Percentiles rank a stretch among this genome's conserved stretches.
phyloP scores from a whole-genome alignment of 2,888 invertebrate species.

The Fragum fragum region DNA sequence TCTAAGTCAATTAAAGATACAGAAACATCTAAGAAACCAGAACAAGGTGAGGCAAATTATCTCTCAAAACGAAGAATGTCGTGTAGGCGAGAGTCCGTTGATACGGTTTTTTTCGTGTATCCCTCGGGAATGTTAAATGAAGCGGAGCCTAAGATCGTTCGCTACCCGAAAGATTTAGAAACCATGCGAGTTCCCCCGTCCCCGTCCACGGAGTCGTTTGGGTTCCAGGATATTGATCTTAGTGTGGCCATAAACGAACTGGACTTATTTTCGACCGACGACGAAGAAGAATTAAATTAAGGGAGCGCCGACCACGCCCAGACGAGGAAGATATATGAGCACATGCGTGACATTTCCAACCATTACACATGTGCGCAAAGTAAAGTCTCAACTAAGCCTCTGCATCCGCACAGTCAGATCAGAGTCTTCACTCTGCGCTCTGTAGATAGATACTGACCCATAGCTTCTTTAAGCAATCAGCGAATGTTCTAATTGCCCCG shows the following conservation, averaged over 20 bases:
- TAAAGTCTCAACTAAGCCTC: too few relatives aligned
- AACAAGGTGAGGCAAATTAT: neutral
- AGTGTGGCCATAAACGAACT: slow-evolving; percentile 51
- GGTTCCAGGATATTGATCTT: slow-evolving; percentile 61
- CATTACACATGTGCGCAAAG: too few relatives aligned
- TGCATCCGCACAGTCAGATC: too few relatives aligned
- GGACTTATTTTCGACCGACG: slow-evolving; percentile 30
- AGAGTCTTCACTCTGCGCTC: too few relatives aligned
- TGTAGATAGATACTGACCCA: too few relatives aligned
- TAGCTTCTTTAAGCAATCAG: too few relatives aligned
- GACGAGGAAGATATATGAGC: too few relatives aligned
- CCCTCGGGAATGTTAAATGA: neutral
- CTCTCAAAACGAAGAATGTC: neutral
- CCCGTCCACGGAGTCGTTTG: slow-evolving; percentile 58
- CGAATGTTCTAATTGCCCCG: too few relatives aligned
- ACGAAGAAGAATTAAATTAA: slow-evolving; percentile 1
- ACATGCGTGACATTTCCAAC: too few relatives aligned
- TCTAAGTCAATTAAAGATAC: neutral
- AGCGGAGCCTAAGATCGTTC: slow-evolving; percentile 36
- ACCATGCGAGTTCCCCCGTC: slow-evolving; percentile 23
- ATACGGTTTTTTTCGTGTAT: slow-evolving; percentile 20
- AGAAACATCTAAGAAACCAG: neutral
- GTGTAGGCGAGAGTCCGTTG: slow-evolving; percentile 5
- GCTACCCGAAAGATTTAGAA: slow-evolving; percentile 33
- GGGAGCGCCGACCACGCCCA: too few relatives aligned